These are phyloP conservation scores for Callosobruchus maculatus DNA, from an alignment of 2,888 invertebrate species.

Conservation along the genomic window DNA sequence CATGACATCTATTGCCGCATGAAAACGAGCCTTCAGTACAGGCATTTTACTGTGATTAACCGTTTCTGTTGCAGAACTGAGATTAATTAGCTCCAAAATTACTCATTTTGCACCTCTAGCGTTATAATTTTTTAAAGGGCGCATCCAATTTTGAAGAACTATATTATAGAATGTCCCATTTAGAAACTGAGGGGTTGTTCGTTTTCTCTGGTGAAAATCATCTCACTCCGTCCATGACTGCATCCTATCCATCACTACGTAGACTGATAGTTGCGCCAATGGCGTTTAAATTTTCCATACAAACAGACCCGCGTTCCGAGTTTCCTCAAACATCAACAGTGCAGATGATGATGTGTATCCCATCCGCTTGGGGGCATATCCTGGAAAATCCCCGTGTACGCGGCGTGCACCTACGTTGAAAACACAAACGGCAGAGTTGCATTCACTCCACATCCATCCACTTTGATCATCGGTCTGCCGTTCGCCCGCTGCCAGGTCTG, in stretches of 20 bases:
- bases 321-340: neutral
- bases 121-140: no score
- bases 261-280: neutral
- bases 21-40: no score
- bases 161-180: no score
- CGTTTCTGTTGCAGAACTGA: no score
- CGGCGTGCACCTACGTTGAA: neutral
- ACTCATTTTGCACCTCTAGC: no score
- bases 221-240: neutral
- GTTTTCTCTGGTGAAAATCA: no score
- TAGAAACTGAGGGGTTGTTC: no score
- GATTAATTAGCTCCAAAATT: no score
- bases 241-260: neutral
- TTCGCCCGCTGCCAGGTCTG: neutral
- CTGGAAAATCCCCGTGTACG: neutral
- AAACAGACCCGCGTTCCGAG: neutral
- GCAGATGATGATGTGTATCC: neutral
- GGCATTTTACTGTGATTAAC: no score
- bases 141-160: no score
- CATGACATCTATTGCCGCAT: no score
- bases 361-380: neutral
- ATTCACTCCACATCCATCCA: neutral
- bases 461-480: neutral
- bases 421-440: neutral
- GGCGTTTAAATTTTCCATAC: neutral